These are phyloP conservation scores for Myopa tessellatipennis DNA, from an alignment of 2,888 invertebrate genomes.

Conservation along the genomic window DNA sequence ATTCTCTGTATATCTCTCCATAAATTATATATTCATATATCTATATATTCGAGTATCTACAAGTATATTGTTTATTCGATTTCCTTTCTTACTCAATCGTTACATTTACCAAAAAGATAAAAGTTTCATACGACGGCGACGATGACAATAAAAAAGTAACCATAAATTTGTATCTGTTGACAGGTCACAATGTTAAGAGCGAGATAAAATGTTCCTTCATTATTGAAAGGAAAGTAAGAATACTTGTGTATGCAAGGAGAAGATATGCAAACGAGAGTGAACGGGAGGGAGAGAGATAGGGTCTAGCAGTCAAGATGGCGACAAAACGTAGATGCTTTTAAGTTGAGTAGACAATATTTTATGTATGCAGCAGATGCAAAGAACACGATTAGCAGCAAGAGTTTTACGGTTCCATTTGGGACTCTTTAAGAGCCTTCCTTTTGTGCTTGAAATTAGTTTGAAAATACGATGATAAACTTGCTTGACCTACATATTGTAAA, in stretches of 20 bases:
- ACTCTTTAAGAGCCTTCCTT: not conserved
- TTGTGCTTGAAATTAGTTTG: slow-evolving; percentile 17
- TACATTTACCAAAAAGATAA: slow-evolving; percentile 24
- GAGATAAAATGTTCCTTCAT: slow-evolving; percentile 17
- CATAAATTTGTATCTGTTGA: slow-evolving; percentile 53
- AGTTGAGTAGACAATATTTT: slow-evolving; percentile 2
- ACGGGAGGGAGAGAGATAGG: too few relatives aligned
- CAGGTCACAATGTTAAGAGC: slow-evolving; percentile 44
- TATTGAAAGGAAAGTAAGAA: slow-evolving; percentile 18
- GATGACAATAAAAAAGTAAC: slow-evolving; percentile 41
- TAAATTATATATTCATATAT: too few relatives aligned
- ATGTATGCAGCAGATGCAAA: slow-evolving; percentile 14
- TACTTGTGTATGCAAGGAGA: not conserved
- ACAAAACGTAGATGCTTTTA: too few relatives aligned
- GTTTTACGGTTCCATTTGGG: not conserved
- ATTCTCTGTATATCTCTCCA: too few relatives aligned
- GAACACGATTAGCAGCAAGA: not conserved
- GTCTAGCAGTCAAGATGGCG: too few relatives aligned
- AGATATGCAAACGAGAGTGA: not conserved
- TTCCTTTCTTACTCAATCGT: slow-evolving; percentile 36
- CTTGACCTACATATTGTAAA: slow-evolving; percentile 15
- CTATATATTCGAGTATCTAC: too few relatives aligned
- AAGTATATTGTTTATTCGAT: not conserved
- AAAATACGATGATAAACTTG: slow-evolving; percentile 12
- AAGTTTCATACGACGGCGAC: not conserved